phyloP scores from a whole-genome alignment of 2,888 invertebrate genomes.

The Phania funesta region DNA sequence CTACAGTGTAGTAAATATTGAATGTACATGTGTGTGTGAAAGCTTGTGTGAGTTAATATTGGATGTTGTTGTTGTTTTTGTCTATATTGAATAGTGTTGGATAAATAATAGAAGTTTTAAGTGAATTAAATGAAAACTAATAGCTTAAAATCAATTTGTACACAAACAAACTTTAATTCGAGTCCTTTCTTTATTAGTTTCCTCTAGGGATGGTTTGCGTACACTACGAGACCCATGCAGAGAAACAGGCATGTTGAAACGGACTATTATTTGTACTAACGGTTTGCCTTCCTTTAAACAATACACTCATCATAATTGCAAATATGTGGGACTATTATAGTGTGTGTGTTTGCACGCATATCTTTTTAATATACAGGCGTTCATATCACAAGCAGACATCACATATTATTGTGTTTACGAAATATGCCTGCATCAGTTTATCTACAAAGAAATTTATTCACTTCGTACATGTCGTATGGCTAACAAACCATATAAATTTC shows the following conservation, averaged over 20 bases:
- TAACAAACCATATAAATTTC: background rate
- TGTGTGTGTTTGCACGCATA: background rate
- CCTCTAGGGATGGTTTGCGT: conserved; percentile 16
- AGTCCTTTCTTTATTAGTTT: conserved; percentile 36
- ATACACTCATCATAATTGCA: background rate
- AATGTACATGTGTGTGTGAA: background rate
- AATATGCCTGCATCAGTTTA: background rate
- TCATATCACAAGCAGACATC: background rate
- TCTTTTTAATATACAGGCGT: background rate
- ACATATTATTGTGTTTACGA: background rate
- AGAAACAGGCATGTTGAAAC: background rate
- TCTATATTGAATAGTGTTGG: background rate
- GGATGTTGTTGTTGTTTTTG: background rate
- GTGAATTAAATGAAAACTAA: conserved; percentile 60
- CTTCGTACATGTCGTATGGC: background rate
- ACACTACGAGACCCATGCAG: background rate
- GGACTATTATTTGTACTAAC: conserved; percentile 8
- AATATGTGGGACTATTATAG: background rate
- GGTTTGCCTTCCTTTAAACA: conserved; percentile 7
- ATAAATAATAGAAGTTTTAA: conserved; percentile 48
- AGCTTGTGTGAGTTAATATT: background rate
- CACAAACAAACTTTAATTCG: conserved; percentile 55
- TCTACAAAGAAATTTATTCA: background rate
- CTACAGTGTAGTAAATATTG: background rate
- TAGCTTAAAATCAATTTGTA: conserved; percentile 45